These are phyloP conservation scores for Oxyura jamaicensis DNA, from an alignment of 2,113 vertebrate species.

Conservation along the genomic window DNA sequence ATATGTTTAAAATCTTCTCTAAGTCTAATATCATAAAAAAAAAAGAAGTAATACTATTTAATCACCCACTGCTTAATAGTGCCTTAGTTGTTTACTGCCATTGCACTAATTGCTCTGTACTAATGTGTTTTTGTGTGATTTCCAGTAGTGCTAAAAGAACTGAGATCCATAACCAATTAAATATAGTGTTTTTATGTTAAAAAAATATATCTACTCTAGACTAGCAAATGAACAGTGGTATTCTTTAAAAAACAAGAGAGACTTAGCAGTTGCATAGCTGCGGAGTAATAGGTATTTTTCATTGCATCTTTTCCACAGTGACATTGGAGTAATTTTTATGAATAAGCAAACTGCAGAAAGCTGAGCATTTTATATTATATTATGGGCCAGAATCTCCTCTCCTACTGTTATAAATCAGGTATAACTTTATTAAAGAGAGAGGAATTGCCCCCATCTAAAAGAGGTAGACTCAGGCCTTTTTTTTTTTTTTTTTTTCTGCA, in stretches of 20 bases:
- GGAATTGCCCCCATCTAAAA: constrained; percentile 36
- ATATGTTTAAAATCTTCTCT: constrained; percentile 75
- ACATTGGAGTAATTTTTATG: constrained; percentile 75
- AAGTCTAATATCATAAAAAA: constrained; percentile 81
- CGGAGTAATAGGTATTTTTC: constrained; percentile 72
- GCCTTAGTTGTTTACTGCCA: constrained; percentile 84
- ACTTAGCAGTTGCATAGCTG: constrained; percentile 65
- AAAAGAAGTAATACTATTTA: constrained; percentile 85
- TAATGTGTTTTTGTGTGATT: constrained; percentile 87
- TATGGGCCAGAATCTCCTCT: constrained; percentile 25
- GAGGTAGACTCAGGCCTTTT: constrained; percentile 32
- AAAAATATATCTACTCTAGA: constrained; percentile 81
- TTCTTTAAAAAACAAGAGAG: constrained; percentile 66
- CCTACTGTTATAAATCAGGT: constrained; percentile 44
- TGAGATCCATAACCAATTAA: constrained; percentile 86
- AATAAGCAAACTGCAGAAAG: constrained; percentile 74
- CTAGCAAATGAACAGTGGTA: constrained; percentile 72
- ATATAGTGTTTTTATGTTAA: constrained; percentile 85
- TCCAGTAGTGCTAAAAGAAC: constrained; percentile 87
- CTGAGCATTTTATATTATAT: constrained; percentile 47
- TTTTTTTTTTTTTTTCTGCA: constrained; percentile 56
- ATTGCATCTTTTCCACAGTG: constrained; percentile 69
- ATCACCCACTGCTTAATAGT: constrained; percentile 87
- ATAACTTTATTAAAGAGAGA: constrained; percentile 52
- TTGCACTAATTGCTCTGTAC: constrained; percentile 84